Evolutionary conservation across 1,140 invertebrate genomes (phyloP), one percentile per base, ranked within the genome.

Genomic region (Lasioglossum baleicum): DNA sequence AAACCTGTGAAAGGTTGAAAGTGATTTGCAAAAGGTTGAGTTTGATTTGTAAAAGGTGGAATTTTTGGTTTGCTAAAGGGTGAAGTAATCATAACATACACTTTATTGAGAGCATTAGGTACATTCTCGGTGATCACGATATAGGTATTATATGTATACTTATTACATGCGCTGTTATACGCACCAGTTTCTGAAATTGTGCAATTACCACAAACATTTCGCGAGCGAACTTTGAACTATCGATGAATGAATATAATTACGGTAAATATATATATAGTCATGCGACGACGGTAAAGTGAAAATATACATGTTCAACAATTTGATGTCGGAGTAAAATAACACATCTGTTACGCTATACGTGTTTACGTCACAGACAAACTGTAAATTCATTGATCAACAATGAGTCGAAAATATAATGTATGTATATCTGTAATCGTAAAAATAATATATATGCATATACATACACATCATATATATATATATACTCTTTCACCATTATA

Each of bases 311-410:
- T 66, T 80, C 31, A 81, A 60, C 63, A 68, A 64, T 80, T 83
- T 31, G 65, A 77, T 75, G 44, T 75, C 13, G 13, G 20, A 66
- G 83, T 63, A 79, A 83, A 86, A 87, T 86, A 87, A 80, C 76
- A 80, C 76, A 82, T 70, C 51, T 65, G 76, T 88, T 48, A 89
- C 86, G 87, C 82, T 88, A 88, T 88, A 88, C 88, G 70, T 80
- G 81, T 75, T 75, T 82, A 64, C 83, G 53, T 60, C 88, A 80
- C 68, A 81, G 82, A 81, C 88, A 90, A 71, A 78, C 74, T 83
- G 78, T 90, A 90, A 88, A 88, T 88, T 91, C 90, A 92, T 91
- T 89, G 91, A 85, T 91, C 90, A 91, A 92, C 91, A 91, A 92
- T 91, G 90, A 90, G 77, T 89, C 87, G 83, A 91, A 92, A 91